Evolutionary conservation across 2,888 invertebrate species (phyloP).

Genomic region (Hyppa rectilinea): DNA sequence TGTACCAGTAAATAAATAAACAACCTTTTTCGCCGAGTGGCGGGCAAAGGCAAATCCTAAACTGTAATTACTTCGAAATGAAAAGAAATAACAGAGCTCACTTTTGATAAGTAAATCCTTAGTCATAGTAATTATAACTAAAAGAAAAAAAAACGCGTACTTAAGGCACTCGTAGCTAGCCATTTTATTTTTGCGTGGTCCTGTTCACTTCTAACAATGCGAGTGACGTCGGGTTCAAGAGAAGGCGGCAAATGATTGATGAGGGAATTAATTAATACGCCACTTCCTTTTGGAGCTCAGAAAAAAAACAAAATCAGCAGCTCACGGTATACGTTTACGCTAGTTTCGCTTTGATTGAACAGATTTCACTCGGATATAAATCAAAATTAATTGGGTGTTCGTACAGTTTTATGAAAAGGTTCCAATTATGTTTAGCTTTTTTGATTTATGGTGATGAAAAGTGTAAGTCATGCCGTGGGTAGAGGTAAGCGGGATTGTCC

Average conservation of each 20-base stretch:
- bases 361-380: constrained; percentile 59
- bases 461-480: constrained; percentile 10
- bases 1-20: constrained; percentile 47
- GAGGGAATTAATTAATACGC: constrained; percentile 86
- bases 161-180: constrained; percentile 55
- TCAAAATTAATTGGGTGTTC: constrained; percentile 57
- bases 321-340: constrained; percentile 71
- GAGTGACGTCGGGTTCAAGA: constrained; percentile 81
- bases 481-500: too few species aligned
- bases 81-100: constrained; percentile 52
- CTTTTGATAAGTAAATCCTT: constrained; percentile 49
- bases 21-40: constrained; percentile 48
- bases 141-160: constrained; percentile 45
- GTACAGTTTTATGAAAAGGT: constrained; percentile 33
- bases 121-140: constrained; percentile 55
- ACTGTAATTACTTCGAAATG: constrained; percentile 55
- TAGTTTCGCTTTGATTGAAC: constrained; percentile 70
- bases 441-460: constrained; percentile 31
- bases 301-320: constrained; percentile 80
- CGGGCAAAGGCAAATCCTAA: constrained; percentile 51
- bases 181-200: constrained; percentile 72
- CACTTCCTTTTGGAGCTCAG: constrained; percentile 81
- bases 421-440: constrained; percentile 26
- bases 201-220: constrained; percentile 81
- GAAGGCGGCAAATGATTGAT: constrained; percentile 84